Evolutionary conservation across 2,797 vertebrate species (phyloP), one percentile per base, ranked within the genome.

Genomic region (Apogon talboti): DNA sequence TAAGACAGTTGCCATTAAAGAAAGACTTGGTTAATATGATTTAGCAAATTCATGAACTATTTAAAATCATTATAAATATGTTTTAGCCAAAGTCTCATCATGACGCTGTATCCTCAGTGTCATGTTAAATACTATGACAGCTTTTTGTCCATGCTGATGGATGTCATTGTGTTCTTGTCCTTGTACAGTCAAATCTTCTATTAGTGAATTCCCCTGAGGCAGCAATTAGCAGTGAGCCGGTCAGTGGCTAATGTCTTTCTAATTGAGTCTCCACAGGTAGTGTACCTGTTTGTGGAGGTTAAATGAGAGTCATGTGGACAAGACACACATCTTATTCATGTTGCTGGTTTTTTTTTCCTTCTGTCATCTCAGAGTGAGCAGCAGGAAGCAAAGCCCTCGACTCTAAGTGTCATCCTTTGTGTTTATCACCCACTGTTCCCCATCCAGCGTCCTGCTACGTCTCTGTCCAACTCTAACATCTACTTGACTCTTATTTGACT

Each of bases 231-330:
- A 77, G 47, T 53, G 62, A 66, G 74, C 69, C 84, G 82, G 68
- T 85, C 78, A 78, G 76, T 55, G 60, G 66, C 76, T 90, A 92
- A 93, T 93, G 81, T 84, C 74, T 92, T 92, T 90, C 80, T 91
- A 92, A 93, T 92, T 85, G 83, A 78, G 86, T 89, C 89, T 87
- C 89, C 77, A 86, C 88, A 90, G 90, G 92, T 92, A 86, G 85
- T 76, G 50, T 85, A 89, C 86, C 88, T 90, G 88, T 87, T 84
- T 70, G 63, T 59, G 53, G 77, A 79, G 78, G 85, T 84, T 82
- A 80, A 85, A 81, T 37, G 16, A 65, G 45, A 79, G 76, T 11
- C 10, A 53, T 58, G 41, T 56, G 11, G 51, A 53, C 57, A 42
- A 53, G 74, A 69, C 62, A 52, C 59, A 49, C 8, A 58, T 56